Percentiles rank a stretch among this genome's conserved stretches.
phyloP scores from a whole-genome alignment of 2,797 vertebrate species.

The Labroides dimidiatus region DNA sequence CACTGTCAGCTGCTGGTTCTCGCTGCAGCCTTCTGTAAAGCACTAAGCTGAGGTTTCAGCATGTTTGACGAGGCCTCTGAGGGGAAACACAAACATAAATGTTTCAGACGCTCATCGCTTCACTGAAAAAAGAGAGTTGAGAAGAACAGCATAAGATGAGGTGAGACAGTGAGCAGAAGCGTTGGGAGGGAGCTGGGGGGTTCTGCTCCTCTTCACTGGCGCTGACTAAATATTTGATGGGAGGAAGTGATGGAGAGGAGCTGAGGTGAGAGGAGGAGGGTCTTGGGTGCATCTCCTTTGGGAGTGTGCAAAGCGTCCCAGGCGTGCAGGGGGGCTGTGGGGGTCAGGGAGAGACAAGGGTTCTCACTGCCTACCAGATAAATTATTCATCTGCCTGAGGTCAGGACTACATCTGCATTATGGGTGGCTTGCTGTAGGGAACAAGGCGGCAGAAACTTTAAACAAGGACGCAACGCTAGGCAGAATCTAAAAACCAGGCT shows the following conservation, averaged over 20 bases:
- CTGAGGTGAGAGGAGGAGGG: conserved; percentile 43
- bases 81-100: conserved; percentile 35
- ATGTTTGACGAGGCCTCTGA: conserved; percentile 58
- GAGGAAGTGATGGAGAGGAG: conserved; percentile 35
- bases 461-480: conserved; percentile 15
- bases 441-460: conserved; percentile 63
- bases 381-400: conserved; percentile 73
- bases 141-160: conserved; percentile 43
- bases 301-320: conserved; percentile 63
- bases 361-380: conserved; percentile 55
- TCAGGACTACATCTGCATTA: conserved; percentile 55
- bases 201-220: conserved; percentile 45
- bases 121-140: conserved; percentile 22
- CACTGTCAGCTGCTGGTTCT: conserved; percentile 15
- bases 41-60: conserved; percentile 40
- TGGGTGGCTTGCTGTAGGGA: conserved; percentile 46
- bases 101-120: conserved; percentile 50
- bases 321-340: conserved; percentile 14
- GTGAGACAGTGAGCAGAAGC: conserved; percentile 49
- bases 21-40: conserved; percentile 17
- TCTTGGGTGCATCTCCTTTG: conserved; percentile 62
- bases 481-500: conserved; percentile 35
- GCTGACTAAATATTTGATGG: conserved; percentile 77
- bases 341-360: conserved; percentile 66
- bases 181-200: conserved; percentile 17